These are phyloP conservation scores for Tautogolabrus adspersus DNA, from an alignment of 2,113 vertebrate genomes.

Conservation along the genomic window DNA sequence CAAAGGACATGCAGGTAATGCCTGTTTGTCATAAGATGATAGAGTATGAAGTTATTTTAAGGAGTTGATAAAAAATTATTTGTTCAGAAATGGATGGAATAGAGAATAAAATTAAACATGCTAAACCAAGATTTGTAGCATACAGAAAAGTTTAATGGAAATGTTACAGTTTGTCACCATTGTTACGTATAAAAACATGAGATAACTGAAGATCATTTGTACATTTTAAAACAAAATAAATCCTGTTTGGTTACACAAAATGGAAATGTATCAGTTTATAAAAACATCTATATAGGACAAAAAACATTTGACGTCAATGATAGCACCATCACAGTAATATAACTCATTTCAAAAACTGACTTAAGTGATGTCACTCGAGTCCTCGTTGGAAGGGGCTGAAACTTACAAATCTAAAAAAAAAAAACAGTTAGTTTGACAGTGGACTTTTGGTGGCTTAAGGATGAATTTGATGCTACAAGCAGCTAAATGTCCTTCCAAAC, in stretches of 20 bases:
- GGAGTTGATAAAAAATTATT: not conserved
- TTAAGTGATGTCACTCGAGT: too few species aligned
- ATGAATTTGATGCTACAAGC: not conserved
- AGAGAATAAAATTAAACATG: constrained; percentile 12
- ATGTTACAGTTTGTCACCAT: not conserved
- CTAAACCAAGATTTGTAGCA: not conserved
- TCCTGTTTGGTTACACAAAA: not conserved
- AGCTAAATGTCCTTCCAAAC: too few species aligned
- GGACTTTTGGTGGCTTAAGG: not conserved
- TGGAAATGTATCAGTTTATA: not conserved
- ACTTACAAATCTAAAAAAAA: too few species aligned
- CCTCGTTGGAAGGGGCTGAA: too few species aligned
- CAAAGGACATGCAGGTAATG: too few species aligned
- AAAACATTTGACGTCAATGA: too few species aligned
- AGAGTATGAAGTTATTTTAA: not conserved
- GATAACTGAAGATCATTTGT: not conserved
- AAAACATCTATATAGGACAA: too few species aligned
- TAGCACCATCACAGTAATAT: too few species aligned
- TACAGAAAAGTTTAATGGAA: constrained; percentile 39
- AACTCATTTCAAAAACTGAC: too few species aligned
- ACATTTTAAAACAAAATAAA: not conserved
- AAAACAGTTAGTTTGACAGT: too few species aligned
- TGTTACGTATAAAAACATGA: not conserved
- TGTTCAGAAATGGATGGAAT: not conserved
- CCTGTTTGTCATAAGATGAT: not conserved